Evolutionary conservation across 2,888 invertebrate species (phyloP), one percentile per base, ranked within the genome.

Genomic region (Drosophila subsilvestris): DNA sequence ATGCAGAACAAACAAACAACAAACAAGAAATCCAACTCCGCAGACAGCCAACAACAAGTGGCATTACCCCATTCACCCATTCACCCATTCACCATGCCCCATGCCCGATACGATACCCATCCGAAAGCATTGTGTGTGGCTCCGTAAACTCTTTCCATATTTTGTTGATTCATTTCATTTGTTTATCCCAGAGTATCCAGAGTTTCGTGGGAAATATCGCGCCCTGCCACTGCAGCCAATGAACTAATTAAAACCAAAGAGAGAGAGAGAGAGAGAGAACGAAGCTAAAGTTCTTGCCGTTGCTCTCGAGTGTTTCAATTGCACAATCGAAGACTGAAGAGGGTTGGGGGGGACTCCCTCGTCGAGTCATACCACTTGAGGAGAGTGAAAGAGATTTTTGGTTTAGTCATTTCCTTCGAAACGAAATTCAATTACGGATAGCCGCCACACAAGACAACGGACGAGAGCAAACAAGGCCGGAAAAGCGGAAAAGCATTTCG

Each of bases 201-300:
- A 76, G 66, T 61, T 80, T 87, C 89, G 87, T 89, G 88, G 81
- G 89, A 88, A 88, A 75, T 78, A 81, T 83, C 69, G 79, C 88
- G 69, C 84, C 83, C 80, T 57, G 43, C 54, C 63, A 22, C 72
- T 65, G 29, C 61, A 74, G 79, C 80, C 76, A 82, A 78, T 76
- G 86, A 80, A 79, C 88, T 88, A 88, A 88, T 89, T 89, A 86
- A 84, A 81, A n/a, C n/a, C n/a, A n/a, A n/a, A n/a, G n/a, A n/a
- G n/a, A n/a, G n/a, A n/a, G n/a, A n/a, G n/a, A n/a, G n/a, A n/a
- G n/a, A n/a, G n/a, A 73, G 44, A n/a, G 37, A n/a, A 18, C 14
- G 42, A 42, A n/a, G 37, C 37, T 42, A 9, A 42, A 22, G 37
- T 42, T 53, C 37, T 37, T 37, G 14, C 37, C n/a, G 37, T n/a